Percentiles rank a stretch among this genome's conserved stretches.
Conservation (phyloP, 2,113 vertebrate genomes). For the Zapus hudsonius region DNA sequence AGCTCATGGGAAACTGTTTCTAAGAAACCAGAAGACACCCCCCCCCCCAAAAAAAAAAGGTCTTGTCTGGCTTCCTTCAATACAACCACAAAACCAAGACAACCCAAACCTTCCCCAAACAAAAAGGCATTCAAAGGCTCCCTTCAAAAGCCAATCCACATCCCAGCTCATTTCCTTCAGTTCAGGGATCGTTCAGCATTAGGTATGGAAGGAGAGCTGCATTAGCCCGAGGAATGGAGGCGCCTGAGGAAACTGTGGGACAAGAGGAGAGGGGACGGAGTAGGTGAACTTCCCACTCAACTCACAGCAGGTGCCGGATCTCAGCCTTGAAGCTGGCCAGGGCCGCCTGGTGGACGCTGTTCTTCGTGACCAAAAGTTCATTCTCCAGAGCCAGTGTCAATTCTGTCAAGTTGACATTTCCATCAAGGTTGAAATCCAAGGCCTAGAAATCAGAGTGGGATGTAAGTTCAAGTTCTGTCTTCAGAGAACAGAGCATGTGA, state of each 20-base stretch:
- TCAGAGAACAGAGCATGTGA: background rate
- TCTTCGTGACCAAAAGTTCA: constrained; percentile 94
- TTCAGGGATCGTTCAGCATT: background rate
- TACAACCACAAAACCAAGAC: constrained; percentile 59
- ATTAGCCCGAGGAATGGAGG: background rate
- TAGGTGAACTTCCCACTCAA: background rate
- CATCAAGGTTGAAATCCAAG: constrained; percentile 93
- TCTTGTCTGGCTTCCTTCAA: constrained; percentile 34
- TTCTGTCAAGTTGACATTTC: constrained; percentile 92
- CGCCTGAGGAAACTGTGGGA: background rate
- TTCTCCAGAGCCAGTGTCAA: constrained; percentile 94
- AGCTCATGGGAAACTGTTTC: constrained; percentile 28
- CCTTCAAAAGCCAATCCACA: background rate
- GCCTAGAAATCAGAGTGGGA: constrained; percentile 85
- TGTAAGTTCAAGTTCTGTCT: background rate
- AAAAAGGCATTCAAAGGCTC: background rate
- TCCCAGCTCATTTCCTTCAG: background rate
- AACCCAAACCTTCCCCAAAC: background rate
- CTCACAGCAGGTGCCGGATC: constrained; percentile 95
- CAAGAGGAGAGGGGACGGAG: background rate
- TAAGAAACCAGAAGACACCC: background rate
- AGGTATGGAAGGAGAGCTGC: background rate
- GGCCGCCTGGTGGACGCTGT: constrained; percentile 92
- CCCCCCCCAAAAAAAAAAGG: background rate
- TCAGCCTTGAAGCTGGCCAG: constrained; percentile 95